phyloP scores from a whole-genome alignment of 2,888 invertebrate genomes.

The Bellardia pandia region DNA sequence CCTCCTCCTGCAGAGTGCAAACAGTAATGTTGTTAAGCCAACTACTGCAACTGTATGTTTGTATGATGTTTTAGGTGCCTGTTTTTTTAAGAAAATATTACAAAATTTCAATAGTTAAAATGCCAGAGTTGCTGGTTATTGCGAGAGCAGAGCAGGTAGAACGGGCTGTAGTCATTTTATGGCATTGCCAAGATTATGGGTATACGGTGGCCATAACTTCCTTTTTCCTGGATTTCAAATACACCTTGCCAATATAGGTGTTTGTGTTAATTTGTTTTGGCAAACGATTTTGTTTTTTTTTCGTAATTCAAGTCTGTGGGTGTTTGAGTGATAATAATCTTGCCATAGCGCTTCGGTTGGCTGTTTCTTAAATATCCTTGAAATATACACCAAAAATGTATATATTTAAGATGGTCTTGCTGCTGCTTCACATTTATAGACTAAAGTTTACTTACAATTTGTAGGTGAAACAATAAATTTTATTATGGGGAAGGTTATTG shows the following conservation, averaged over 20 bases:
- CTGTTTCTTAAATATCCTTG: slow-evolving; percentile 25
- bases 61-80: neutral
- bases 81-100: slow-evolving; percentile 6
- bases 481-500: neutral
- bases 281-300: neutral
- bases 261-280: slow-evolving; percentile 9
- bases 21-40: neutral
- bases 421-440: slow-evolving; percentile 23
- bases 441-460: slow-evolving; percentile 34
- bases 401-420: slow-evolving; percentile 4
- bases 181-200: slow-evolving; percentile 11
- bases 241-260: neutral
- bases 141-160: neutral
- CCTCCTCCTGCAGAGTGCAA: neutral
- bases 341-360: slow-evolving; percentile 1
- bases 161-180: neutral
- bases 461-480: slow-evolving; percentile 25
- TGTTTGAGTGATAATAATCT: slow-evolving; percentile 37
- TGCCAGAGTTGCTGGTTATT: neutral
- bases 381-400: neutral
- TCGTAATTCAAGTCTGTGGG: slow-evolving; percentile 19
- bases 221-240: slow-evolving; percentile 21
- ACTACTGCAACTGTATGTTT: neutral
- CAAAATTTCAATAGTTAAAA: slow-evolving; percentile 43
- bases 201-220: slow-evolving; percentile 43